Evolutionary conservation across 35 echinoderm and acorn worm species (phyloP), one percentile per base, ranked within the genome.

Genomic region (Stichopus chloronotus): DNA sequence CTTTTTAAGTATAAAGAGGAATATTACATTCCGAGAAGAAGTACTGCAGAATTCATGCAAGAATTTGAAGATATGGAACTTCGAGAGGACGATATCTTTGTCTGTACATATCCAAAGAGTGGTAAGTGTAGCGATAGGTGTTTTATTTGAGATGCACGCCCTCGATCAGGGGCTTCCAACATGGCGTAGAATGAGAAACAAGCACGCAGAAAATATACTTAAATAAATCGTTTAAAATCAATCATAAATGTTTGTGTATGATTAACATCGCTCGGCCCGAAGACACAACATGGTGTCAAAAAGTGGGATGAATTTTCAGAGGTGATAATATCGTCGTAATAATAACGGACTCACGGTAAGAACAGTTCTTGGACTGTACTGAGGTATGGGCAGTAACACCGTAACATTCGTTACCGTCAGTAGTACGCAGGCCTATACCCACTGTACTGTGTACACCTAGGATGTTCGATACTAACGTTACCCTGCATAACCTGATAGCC

Each of bases 11-110:
- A 55, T 10, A 82, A 82, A 53, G 52, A 82, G 1, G 53, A 82
- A 55, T 82, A 82, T 55, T 55, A 82, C 52, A 16, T 82, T 5
- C 79, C 79, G 10, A 82, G 52, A 25, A 54, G 43, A 2, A 55
- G 24, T 8, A 43, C 55, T 5, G 30, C 79, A 55, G 79, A 82
- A 82, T 82, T 82, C 14, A 82, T 82, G 5, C 79, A 82, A 16
- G 79, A 82, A 82, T 14, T 82, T 82, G 43, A 82, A 54, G 79
- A 82, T 4, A 25, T 82, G 79, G 79, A 82, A 11, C 30, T 82
- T 3, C 79, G 79, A 22, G 24, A 82, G 53, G 79, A 82, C 17
- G 79, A 82, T 82, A 55, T 82, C 16, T 82, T 82, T 54, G 79
- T 82, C 5, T 43, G 17, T 5, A 82, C 79, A 82, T 82, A 82